Base-by-base conservation (phyloP, 2,113 vertebrate genomes). In the Dasyurus viverrinus region DNA sequence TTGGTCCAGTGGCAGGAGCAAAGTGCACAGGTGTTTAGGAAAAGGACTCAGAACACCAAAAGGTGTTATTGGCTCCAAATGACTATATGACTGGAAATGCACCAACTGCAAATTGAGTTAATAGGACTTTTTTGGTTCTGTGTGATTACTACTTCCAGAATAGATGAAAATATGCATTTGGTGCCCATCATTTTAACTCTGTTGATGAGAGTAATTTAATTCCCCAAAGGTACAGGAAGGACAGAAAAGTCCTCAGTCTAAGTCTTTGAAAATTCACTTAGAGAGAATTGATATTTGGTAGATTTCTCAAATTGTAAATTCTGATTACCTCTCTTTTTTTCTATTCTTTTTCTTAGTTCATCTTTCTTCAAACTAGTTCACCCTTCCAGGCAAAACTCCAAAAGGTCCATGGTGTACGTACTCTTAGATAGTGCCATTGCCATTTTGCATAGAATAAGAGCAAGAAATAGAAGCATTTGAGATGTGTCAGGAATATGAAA, bases 201-300 rank as follows among this genome's bases (percentile, higher is more conserved):
- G 3, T 76, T 76, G 12, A 3, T n/a, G 68, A 76, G 16, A 76
- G 36, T 68, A 68, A 36, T 8, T 76, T 76, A 76, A 36, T n/a
- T 76, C 36, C 1, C 14, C 68, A n/a, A 76, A 5, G 16, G 16
- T 10, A 84, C 36, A n/a, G 16, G 2, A n/a, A 68, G 4, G 16
- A 5, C 5, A 84, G 68, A 42, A 22, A n/a, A 84, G n/a, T 84
- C 16, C n/a, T 84, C 36, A 84, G 16, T 84, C 19, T 36, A 84
- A 84, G 36, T 42, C 36, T 16, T 53, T 90, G 53, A 90, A 19
- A 91, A 92, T 22, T 92, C 89, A 95, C 84, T 96, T 89, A 7
- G 14, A 36, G 54, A 92, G 48, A 30, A 54, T 14, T 89, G 84
- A 95, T 89, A 95, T 30, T 89, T 89, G 92, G 47, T 60, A 9